Evolutionary conservation across 1,140 invertebrate species (phyloP), one percentile per base, ranked within the genome.

Genomic region (Drosophila kurseongensis): DNA sequence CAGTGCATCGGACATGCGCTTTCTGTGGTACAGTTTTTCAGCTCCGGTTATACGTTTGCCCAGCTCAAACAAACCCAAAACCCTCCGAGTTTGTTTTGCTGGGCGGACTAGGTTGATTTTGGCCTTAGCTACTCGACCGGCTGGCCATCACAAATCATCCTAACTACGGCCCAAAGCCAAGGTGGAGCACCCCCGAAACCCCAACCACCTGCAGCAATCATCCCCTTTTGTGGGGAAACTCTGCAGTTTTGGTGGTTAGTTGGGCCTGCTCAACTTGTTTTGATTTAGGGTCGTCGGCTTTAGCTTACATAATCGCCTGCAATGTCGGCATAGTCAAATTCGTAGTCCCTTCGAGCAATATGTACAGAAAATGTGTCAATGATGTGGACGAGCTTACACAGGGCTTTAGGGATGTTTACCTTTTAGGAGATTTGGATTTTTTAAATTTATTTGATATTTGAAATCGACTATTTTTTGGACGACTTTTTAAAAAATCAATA

Each of bases 1-100:
- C 68, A 78, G 59, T 89, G 83, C 83, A 84, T 68, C 63, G 78
- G 85, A 68, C 84, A 89, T 90, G 84, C 84, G 84, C 84, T 89
- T 62, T 69, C 59, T 61, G 50, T 89, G 84, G 84, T 89, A 89
- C 85, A 89, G 84, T 89, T 89, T 89, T 88, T 75, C 71, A 77
- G 71, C 76, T 89, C 75, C 71, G 67, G 52, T 47, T 40, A 63
- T 80, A 68, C 59, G 35, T 54, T 47, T 58, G 51, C 68, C 58
- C 23, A 35, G 13, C 35, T 52, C 16, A 35, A 41, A 6, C 9
- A 51, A 36, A 12, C 41, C 35, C 44, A 41, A 35, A 41, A 32
- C 45, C 29, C 36, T 18, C 42, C 42, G 23, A 23, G n/a, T 6
- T 42, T 32, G 57, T n/a, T 23, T 9, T 8, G 4, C 18, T 51